phyloP scores from a whole-genome alignment of 2,888 invertebrate genomes.

The Andrena trimmerana region DNA sequence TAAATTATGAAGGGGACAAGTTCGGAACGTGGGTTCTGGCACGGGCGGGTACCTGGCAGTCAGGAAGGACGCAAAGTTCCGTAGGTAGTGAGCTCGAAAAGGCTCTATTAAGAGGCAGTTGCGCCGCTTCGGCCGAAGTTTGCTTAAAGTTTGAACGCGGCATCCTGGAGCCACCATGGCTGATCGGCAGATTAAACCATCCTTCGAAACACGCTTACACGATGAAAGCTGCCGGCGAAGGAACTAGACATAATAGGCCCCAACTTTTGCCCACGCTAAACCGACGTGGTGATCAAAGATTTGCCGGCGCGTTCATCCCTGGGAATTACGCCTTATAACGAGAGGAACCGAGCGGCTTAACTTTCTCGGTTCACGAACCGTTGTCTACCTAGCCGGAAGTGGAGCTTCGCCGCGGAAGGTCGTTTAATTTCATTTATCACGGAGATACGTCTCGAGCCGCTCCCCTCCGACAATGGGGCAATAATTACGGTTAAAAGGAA shows the following conservation, averaged over 20 bases:
- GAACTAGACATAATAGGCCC: conserved; percentile 50
- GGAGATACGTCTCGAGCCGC: neutral
- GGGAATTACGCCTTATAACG: conserved; percentile 49
- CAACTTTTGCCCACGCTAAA: conserved; percentile 40
- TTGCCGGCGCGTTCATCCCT: conserved; percentile 43
- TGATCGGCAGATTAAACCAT: conserved; percentile 69
- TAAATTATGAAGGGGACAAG: conserved; percentile 47
- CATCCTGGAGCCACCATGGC: conserved; percentile 53
- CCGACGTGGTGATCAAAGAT: conserved; percentile 54
- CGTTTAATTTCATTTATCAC: conserved; percentile 26
- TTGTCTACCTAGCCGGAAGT: neutral
- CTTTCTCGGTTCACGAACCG: conserved; percentile 26
- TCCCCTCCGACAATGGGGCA: neutral
- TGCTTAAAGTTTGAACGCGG: conserved; percentile 60
- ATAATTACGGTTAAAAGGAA: conserved; percentile 3
- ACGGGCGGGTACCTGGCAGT: conserved; percentile 7
- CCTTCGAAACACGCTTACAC: conserved; percentile 57
- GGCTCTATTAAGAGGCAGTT: conserved; percentile 67
- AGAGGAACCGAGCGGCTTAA: conserved; percentile 19
- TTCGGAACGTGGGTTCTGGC: conserved; percentile 12
- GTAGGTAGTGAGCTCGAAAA: conserved; percentile 60
- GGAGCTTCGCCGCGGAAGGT: conserved; percentile 1
- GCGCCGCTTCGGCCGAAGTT: conserved; percentile 57
- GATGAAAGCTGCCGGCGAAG: conserved; percentile 31
- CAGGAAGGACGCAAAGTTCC: conserved; percentile 51